Base-by-base conservation (phyloP, 2,113 vertebrate species). In the Chroicocephalus ridibundus region DNA sequence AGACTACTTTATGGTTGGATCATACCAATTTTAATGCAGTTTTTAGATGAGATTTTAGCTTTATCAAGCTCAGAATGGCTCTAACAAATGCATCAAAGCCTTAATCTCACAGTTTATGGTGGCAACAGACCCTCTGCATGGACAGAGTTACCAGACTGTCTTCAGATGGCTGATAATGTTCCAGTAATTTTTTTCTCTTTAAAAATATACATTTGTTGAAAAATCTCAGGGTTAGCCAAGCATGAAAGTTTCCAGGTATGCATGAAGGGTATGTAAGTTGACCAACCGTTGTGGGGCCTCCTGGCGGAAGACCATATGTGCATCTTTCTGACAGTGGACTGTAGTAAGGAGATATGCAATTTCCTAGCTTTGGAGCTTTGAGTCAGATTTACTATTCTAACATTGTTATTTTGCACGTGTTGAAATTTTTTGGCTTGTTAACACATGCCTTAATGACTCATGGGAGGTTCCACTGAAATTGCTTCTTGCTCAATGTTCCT, bases 181-280 rank as follows among this genome's bases (percentile, higher is more conserved):
- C 40, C 49, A 90, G 36, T 79, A 40, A 46, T 74, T 4, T 74
- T 86, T 66, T 92, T 87, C 25, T 57, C 34, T 78, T 82, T 90
- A 81, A 69, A 74, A 76, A 85, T 25, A 47, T 8, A 44, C 2
- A 25, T 75, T 92, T 89, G 66, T 47, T 74, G 47, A 91, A 87
- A 94, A 88, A 81, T 70, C 34, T 75, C 34, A 75, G 34, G 42
- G 36, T 81, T 93, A 90, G 25, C 25, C 52, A 92, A 89, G 75
- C 36, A 55, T 62, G 66, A 91, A 92, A 40, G 25, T 94, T 94
- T 89, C 55, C 57, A 90, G 68, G 78, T 95, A 90, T 94, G 86
- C 32, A 74, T 89, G 66, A 71, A 81, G 65, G 47, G 51, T 76
- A 49, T 54, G 60, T 83, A 86, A 95, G 47, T 15, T 82, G 31